Evolutionary conservation across 2,113 vertebrate genomes (phyloP).

Genomic region (Heterochromis multidens): DNA sequence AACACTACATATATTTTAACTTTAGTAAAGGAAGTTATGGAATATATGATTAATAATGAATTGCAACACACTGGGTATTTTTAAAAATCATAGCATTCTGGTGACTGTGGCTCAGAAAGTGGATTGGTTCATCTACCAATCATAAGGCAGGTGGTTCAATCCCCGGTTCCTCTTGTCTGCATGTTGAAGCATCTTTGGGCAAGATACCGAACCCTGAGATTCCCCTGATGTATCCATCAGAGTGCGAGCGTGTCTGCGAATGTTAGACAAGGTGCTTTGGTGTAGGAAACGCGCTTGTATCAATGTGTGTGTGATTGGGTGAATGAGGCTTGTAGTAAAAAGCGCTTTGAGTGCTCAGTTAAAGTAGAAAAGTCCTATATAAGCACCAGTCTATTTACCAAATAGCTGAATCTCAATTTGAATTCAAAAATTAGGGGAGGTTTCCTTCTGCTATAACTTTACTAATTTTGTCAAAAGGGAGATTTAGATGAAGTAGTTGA

Average conservation of each 20-base stretch:
- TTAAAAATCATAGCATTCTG: background rate
- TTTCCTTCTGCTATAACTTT: background rate
- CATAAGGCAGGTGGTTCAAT: background rate
- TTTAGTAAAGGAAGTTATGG: background rate
- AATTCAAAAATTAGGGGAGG: background rate
- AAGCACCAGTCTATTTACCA: background rate
- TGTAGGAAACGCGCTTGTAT: background rate
- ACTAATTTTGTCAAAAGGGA: background rate
- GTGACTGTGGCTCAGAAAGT: background rate
- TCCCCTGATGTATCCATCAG: background rate
- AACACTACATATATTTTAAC: background rate
- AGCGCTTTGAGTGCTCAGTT: background rate
- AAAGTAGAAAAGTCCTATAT: background rate
- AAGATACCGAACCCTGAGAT: background rate
- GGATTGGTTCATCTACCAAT: background rate
- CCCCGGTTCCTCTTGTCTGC: background rate
- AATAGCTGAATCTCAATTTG: background rate
- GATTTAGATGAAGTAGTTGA: background rate
- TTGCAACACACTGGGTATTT: conserved; percentile 7
- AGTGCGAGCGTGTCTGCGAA: background rate
- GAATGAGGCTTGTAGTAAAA: background rate
- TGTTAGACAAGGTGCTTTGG: no score
- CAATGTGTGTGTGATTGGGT: background rate
- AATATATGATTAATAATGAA: conserved; percentile 18
- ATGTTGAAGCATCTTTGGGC: background rate